Evolutionary conservation across 2,113 vertebrate species (phyloP), one percentile per base, ranked within the genome.

Genomic region (Phylloscopus trochilus): DNA sequence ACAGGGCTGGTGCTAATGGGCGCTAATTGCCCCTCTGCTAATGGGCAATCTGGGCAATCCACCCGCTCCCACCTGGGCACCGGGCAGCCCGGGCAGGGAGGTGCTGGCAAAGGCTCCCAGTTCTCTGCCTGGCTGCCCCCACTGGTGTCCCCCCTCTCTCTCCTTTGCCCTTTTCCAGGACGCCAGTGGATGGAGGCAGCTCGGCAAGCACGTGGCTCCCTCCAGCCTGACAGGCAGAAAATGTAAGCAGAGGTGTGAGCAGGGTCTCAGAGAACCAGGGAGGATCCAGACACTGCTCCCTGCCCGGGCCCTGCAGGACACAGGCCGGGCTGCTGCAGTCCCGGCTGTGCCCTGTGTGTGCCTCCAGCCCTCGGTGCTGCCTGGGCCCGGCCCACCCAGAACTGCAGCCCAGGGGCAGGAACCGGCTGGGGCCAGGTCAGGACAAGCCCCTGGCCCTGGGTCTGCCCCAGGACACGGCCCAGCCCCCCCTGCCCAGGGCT

Each of bases 291-390:
- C 7, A 2, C 17, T 43, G 21, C 35, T 24, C 75, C 72, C 19
- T 72, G 66, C 43, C 49, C 53, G 2, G 31, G 47, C 28, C 19
- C 37, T 4, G 3, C 44, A 60, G 69, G 81, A 47, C 62, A 19
- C 30, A 26, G 68, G 39, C 37, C 59, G 31, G 73, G 74, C 30
- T 3, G 1, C 15, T 0, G 0, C 9, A 0, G 43, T 27, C 46
- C 43, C 5, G 4, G 43, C 15, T 26, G 4, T 3, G 8, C 59
- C 27, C 22, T 51, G 23, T 2, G 2, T 3, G 24, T 31, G 70
- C 33, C 44, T 39, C 67, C 51, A 28, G 8, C n/a, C 41, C 16
- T 8, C 8, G 2, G 70, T 33, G 52, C 85, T 81, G 69, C 83
- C 60, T 2, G 0, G 60, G 62, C 66, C 39, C 4, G 1, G 67